Base-by-base conservation (phyloP, 2,113 vertebrate genomes). In the Sinocyclocheilus anshuiensis region DNA sequence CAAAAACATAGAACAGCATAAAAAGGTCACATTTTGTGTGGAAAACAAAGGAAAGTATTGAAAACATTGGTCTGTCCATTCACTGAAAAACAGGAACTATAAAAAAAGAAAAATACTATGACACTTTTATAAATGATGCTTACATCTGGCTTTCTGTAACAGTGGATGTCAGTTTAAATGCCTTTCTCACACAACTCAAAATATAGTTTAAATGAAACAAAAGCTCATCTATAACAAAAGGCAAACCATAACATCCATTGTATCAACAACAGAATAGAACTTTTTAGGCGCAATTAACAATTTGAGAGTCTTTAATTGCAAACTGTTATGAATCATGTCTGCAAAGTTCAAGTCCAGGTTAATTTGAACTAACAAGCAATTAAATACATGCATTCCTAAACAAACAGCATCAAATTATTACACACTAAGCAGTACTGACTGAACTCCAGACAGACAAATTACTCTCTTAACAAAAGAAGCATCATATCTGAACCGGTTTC, bases 361-460 rank as follows among this genome's bases (percentile, higher is more conserved):
- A 24, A 59, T 79, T 5, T 61, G 20, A 36, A 18, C n/a, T 77
- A 79, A 48, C 59, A 65, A 81, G 18, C 33, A 61, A 61, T 59
- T 16, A 24, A 63, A 18, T 7, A 5, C 78, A 65, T 48, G 78
- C 78, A 81, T 65, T 65, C 36, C 22, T 45, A 45, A 48, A 18
- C n/a, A 48, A 61, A 48, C 15, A 45, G 4, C 33, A 63, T 45
- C n/a, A 20, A 10, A 65, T 42, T 42, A 42, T 65, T 7, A 65
- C 15, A n/a, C 57, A 45, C 3, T 29, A 12, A 39, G 29, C 12
- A 20, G 20, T n/a, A n/a, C 77, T 59, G 22, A 45, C 4, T 67
- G 59, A 82, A 82, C 39, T 69, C 4, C 26, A 82, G 63, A 69
- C 80, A 33, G 24, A 33, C 8, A 82, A 82, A 82, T 69, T 33